Base-by-base conservation (phyloP, 2,113 vertebrate species). In the Nesogale talazaci region DNA sequence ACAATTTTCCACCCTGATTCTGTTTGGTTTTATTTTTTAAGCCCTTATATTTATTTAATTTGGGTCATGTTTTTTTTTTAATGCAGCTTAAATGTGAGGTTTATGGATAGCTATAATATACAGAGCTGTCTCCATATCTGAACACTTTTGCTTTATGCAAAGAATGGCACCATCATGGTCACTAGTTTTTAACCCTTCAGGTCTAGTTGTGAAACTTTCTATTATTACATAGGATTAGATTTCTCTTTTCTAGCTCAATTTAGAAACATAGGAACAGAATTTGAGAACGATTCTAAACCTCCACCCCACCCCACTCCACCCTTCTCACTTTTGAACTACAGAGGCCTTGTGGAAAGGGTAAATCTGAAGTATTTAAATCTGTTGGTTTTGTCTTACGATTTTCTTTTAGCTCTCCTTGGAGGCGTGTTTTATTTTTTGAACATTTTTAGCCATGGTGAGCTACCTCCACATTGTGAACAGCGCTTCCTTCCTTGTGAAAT, bases 401-500 rank as follows among this genome's bases (percentile, higher is more conserved):
- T 83, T 74, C 65, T 74, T 94, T 57, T 94, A 98, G 98, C 87
- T 92, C 25, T 97, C 57, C 77, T 98, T 95, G 94, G 96, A 94
- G 93, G 96, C 15, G n/a, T 96, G 72, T 98, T 98, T 93, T 98
- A 98, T 93, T 98, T 98, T 96, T 70, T 98, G 96, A 97, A 98
- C 89, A 98, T 98, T 81, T 98, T 98, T 95, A 98, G 98, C 93
- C 98, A 98, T 38, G 98, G 98, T 12, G 97, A 97, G 89, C 96
- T 98, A 88, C 98, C 98, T 0, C 93, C 97, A 56, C 92, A 97
- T 59, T 98, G 98, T 52, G 97, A 96, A 22, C 98, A 98, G 94
- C 98, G 98, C 75, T 98, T 98, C 90, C 98, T 98, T 31, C 98
- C 98, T 81, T 98, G 98, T 25, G 98, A 98, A 97, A 98, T 98